A percentile compares a stretch with the other conserved stretches of the same genome.
Evolutionary conservation across 2,113 vertebrate species (phyloP).

Genomic region (Peromyscus californicus): DNA sequence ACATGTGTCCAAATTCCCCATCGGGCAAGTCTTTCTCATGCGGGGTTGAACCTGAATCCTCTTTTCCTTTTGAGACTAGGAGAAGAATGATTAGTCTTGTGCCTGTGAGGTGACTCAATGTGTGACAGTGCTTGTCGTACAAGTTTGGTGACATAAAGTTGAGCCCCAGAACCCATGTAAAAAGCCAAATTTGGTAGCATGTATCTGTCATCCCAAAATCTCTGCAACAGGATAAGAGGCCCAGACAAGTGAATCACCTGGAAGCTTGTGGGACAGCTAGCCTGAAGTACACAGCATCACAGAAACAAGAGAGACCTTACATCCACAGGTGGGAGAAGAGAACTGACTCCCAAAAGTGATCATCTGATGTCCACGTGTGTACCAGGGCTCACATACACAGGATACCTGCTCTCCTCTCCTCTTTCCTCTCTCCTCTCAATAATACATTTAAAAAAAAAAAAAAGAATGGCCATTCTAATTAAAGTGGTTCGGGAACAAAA

Average conservation of each 20-base stretch:
- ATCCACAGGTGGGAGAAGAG: background rate
- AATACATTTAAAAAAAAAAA: background rate
- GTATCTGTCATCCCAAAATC: background rate
- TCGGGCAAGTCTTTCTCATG: background rate
- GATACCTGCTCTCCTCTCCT: background rate
- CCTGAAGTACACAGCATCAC: background rate
- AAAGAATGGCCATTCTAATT: background rate
- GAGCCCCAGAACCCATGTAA: background rate
- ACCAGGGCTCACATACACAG: background rate
- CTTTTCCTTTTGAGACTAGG: background rate
- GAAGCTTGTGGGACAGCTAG: background rate
- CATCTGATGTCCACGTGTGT: background rate
- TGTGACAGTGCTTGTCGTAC: background rate
- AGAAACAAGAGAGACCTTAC: background rate
- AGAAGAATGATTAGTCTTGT: background rate
- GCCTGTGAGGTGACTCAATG: background rate
- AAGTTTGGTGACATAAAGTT: background rate
- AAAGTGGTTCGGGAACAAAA: background rate
- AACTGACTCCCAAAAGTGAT: background rate
- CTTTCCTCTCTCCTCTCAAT: background rate
- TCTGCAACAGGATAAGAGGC: too few relatives aligned
- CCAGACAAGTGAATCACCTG: background rate
- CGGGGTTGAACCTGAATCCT: background rate
- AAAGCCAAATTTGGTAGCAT: background rate
- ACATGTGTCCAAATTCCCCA: background rate